These are phyloP conservation scores for Pangasius sanitwongsei DNA, from an alignment of 2,797 vertebrate genomes.

Conservation along the genomic window DNA sequence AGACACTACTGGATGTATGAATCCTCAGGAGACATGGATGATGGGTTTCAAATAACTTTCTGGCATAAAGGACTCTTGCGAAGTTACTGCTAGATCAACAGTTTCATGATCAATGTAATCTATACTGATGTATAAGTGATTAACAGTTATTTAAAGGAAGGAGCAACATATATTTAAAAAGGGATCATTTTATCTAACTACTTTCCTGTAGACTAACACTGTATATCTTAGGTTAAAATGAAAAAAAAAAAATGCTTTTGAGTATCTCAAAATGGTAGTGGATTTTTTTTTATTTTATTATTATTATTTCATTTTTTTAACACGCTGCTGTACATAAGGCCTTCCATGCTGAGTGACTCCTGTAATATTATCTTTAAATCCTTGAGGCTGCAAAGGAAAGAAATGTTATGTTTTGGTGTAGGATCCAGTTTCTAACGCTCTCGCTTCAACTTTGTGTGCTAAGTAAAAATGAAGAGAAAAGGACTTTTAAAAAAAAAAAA, in stretches of 20 bases:
- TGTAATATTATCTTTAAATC: slow-evolving; percentile 83
- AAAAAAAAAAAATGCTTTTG: slow-evolving; percentile 80
- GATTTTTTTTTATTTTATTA: slow-evolving; percentile 74
- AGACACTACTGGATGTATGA: slow-evolving; percentile 92
- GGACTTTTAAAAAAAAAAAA: slow-evolving; percentile 47
- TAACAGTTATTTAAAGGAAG: slow-evolving; percentile 90
- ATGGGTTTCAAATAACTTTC: slow-evolving; percentile 81
- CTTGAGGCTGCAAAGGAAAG: slow-evolving; percentile 84
- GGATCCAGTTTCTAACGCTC: slow-evolving; percentile 82
- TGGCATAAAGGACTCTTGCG: slow-evolving; percentile 85
- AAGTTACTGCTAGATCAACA: slow-evolving; percentile 86
- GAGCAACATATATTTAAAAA: slow-evolving; percentile 74
- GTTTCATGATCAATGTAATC: slow-evolving; percentile 84
- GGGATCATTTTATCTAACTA: slow-evolving; percentile 92
- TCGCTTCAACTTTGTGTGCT: slow-evolving; percentile 80
- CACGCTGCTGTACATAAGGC: slow-evolving; percentile 96
- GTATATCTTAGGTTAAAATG: slow-evolving; percentile 92
- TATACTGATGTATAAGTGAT: slow-evolving; percentile 86
- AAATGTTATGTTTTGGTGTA: slow-evolving; percentile 80
- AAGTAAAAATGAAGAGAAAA: slow-evolving; percentile 56
- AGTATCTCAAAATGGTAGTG: slow-evolving; percentile 91
- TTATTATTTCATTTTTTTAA: slow-evolving; percentile 70
- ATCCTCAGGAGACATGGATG: slow-evolving; percentile 83
- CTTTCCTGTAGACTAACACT: slow-evolving; percentile 95
- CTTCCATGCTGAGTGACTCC: slow-evolving; percentile 84